These are phyloP conservation scores for Aleiodes sp. DNA, from an alignment of 1,140 invertebrate species.

Conservation along the genomic window DNA sequence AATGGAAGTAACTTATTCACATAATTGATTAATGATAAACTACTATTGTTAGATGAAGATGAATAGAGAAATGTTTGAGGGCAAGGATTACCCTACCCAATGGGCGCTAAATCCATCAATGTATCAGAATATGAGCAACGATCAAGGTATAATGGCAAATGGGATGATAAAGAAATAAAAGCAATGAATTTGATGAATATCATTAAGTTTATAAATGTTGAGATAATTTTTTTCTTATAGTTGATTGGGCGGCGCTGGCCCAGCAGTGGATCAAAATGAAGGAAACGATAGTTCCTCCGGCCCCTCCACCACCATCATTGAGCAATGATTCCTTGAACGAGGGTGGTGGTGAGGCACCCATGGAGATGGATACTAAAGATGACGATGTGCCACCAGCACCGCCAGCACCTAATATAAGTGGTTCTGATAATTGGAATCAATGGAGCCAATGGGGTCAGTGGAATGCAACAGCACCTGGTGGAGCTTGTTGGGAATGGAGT, in stretches of 20 bases:
- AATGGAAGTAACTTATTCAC: too few species aligned
- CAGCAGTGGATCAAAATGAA: conserved; percentile 99
- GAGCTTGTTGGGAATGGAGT: conserved; percentile 65
- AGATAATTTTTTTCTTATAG: conserved; percentile 63
- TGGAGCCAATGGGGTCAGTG: conserved; percentile 72
- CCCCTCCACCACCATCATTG: conserved; percentile 65
- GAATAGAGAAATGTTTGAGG: conserved; percentile 63
- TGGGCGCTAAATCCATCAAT: conserved; percentile 79
- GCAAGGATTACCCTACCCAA: conserved; percentile 73
- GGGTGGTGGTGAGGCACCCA: conserved; percentile 83
- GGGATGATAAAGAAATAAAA: not conserved
- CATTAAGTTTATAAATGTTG: not conserved
- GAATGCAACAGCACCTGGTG: conserved; percentile 51
- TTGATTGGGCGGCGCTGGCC: conserved; percentile 94
- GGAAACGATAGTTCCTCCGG: conserved; percentile 72
- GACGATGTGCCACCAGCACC: conserved; percentile 65
- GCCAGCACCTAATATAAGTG: conserved; percentile 63
- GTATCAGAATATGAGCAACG: conserved; percentile 70
- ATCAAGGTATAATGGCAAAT: conserved; percentile 59
- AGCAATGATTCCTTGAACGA: conserved; percentile 43
- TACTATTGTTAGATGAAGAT: conserved; percentile 51
- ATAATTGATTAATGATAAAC: too few species aligned
- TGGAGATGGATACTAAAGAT: conserved; percentile 83
- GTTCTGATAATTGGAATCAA: conserved; percentile 66
- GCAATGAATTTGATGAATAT: not conserved